Conservation (phyloP, 2,797 vertebrate species). For the Tokudaia tokunoshimensis region DNA sequence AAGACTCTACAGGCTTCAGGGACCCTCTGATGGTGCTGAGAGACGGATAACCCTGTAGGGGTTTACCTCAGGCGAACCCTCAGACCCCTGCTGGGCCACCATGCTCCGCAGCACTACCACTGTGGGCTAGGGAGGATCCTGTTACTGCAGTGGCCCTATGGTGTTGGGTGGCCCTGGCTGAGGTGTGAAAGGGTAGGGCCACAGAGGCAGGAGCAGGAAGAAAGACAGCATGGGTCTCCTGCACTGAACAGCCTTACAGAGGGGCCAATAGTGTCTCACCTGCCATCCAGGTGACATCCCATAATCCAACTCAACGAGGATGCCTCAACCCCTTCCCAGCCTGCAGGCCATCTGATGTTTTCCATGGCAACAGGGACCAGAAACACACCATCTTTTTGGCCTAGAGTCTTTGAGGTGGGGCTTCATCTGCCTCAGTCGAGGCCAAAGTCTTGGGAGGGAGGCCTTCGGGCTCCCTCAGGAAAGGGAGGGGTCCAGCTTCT, state of each 20-base stretch:
- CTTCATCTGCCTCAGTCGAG: neutral
- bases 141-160: neutral
- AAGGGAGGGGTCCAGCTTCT: conserved; percentile 24
- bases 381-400: conserved; percentile 62
- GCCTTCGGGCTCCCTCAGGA: conserved; percentile 50
- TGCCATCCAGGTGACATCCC: neutral
- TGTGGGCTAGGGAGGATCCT: neutral
- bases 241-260: neutral
- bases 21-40: neutral
- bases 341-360: neutral
- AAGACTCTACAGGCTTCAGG: conserved; percentile 12
- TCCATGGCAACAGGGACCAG: neutral
- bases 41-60: neutral
- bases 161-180: conserved; percentile 51
- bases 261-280: neutral
- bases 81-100: neutral
- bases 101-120: neutral
- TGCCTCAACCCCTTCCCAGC: neutral
- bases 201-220: neutral
- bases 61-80: neutral
- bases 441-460: neutral
- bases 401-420: conserved; percentile 35
- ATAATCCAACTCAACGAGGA: neutral
- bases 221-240: neutral
- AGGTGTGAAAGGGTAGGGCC: neutral